Evolutionary conservation across 2,888 invertebrate species (phyloP), one percentile per base, ranked within the genome.

Genomic region (Tetheella fluctuosa): DNA sequence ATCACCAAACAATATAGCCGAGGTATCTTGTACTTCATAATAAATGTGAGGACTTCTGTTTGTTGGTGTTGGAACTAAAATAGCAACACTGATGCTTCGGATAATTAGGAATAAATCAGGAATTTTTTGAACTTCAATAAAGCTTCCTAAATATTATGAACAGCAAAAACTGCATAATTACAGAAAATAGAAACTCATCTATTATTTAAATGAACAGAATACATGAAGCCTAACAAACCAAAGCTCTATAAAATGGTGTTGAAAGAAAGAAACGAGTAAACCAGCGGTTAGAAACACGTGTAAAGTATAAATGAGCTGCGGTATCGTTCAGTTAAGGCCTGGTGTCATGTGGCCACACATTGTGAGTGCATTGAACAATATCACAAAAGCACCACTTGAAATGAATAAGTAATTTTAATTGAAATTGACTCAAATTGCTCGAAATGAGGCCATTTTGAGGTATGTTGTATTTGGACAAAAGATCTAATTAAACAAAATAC

Each of bases 401-500:
- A 61, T 57, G 20, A 54, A 63, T 65, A 54, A 54, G 55, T 56
- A 61, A 61, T 54, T 57, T 56, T 67, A 68, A 71, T 71, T 69
- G 63, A 64, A 69, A 69, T 61, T 67, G 64, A 67, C 60, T 59
- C 42, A 69, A 71, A 69, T 68, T 69, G 57, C 62, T n/a, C 58
- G 23, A 60, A 68, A 68, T 64, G 57, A 68, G 56, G 52, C 58
- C 59, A 52, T 64, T 57, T 58, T 61, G 42, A 17, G 17, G 59
- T 23, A 59, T 30, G 57, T 54, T 68, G 58, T 60, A 59, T 48
- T 54, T 20, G 17, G 23, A 37, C 55, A 34, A 13, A 13, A 15
- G 15, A 12, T 37, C 23, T 55, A 34, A 37, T 55, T 55, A 37
- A 34, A 34, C 13, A 17, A 17, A 7, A 17, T 17, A n/a, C 17